phyloP scores from a whole-genome alignment of 2,113 vertebrate genomes.

The Trichechus manatus region DNA sequence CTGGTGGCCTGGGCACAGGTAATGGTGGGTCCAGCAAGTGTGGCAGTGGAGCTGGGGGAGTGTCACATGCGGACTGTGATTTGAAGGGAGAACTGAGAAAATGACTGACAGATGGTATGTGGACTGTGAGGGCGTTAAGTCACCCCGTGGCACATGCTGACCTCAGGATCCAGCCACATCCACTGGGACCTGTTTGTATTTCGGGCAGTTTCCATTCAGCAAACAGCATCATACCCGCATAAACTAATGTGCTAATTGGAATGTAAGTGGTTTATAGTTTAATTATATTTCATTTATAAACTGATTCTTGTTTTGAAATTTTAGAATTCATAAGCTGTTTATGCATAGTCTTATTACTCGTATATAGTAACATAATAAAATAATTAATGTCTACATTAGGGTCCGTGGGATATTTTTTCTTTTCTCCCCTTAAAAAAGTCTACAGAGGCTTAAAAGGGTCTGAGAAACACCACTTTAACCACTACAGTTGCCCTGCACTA shows the following conservation, averaged over 20 bases:
- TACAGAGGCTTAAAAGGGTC: neutral
- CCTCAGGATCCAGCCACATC: neutral
- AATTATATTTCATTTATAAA: neutral
- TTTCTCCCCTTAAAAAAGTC: neutral
- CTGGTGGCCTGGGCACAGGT: neutral
- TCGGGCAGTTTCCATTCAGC: neutral
- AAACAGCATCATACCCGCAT: neutral
- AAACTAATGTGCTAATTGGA: neutral
- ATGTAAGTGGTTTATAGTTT: neutral
- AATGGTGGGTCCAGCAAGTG: accelerated
- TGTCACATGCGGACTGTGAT: neutral
- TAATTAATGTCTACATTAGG: neutral
- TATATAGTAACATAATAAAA: neutral
- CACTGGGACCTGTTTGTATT: neutral
- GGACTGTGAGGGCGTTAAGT: neutral
- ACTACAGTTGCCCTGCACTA: too few relatives aligned
- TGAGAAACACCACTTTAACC: neutral
- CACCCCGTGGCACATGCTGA: neutral
- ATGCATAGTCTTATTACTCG: neutral
- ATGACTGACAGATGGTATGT: neutral
- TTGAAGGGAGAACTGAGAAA: neutral
- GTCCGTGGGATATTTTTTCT: neutral
- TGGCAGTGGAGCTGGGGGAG: neutral
- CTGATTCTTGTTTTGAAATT: neutral
- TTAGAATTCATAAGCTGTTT: neutral